Evolutionary conservation across 2,888 invertebrate species (phyloP).

Genomic region (Ormia ochracea): DNA sequence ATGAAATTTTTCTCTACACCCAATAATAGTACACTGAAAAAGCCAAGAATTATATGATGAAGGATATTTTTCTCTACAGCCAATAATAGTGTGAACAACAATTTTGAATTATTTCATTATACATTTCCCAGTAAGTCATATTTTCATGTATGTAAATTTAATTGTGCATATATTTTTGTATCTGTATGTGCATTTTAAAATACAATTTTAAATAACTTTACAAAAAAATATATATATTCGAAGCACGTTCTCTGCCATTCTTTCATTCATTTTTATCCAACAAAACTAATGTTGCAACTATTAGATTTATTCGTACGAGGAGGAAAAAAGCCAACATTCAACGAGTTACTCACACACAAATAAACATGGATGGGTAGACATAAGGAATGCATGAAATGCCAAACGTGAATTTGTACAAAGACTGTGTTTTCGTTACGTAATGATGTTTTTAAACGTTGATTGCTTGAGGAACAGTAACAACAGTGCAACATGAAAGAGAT

Average conservation of each 20-base stretch:
- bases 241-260: constrained; percentile 44
- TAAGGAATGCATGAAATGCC: constrained; percentile 27
- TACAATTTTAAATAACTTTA: not conserved
- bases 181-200: not conserved
- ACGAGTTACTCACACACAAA: not conserved
- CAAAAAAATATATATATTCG: constrained; percentile 32
- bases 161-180: not conserved
- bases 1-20: not conserved
- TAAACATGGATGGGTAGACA: not conserved
- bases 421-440: constrained; percentile 31
- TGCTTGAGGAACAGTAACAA: constrained; percentile 17
- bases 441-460: constrained; percentile 46
- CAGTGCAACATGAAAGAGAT: not conserved
- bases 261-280: constrained; percentile 39
- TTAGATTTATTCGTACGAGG: not conserved
- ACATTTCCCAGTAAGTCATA: too few species aligned
- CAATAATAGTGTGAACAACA: not conserved
- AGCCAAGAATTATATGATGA: too few species aligned
- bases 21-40: not conserved
- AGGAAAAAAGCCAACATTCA: constrained; percentile 21
- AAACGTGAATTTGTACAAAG: constrained; percentile 42
- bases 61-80: constrained; percentile 1
- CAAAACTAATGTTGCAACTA: constrained; percentile 22
- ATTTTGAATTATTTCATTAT: not conserved
- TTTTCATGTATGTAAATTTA: not conserved